Evolutionary conservation across 2,888 invertebrate genomes (phyloP), one percentile per base, ranked within the genome.

Genomic region (Dexiosoma caninum): DNA sequence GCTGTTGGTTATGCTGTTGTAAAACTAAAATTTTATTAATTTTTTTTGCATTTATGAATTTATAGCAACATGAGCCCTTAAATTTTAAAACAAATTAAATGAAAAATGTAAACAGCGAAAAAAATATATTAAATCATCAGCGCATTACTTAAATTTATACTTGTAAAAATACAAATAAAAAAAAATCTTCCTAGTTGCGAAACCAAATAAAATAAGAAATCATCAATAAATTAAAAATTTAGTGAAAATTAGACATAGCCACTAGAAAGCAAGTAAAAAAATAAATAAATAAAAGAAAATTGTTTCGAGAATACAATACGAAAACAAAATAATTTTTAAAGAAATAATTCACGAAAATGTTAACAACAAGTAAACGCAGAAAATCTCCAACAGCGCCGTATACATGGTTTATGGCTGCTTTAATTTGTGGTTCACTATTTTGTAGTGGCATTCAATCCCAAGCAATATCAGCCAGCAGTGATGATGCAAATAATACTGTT

Each of bases 351-450:
- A 82, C 75, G 75, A 78, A 71, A 81, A 80, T 79, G 82, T 83
- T 83, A 82, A 59, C 72, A 72, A 81, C 77, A 62, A 77, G 79
- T 67, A 83, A 83, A 77, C 80, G 84, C 72, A 84, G 84, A 83
- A 84, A 84, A 83, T 78, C 76, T 60, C 35, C 70, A n/a, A 60
- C 75, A 79, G 57, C 74, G 44, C 19, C 72, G 66, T 35, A 57
- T 19, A 27, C 66, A 60, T 78, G 78, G 59, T 35, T 78, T 66
- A 67, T 76, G 78, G 75, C 84, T 85, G 83, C 85, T 69, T 84
- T 84, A 80, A 83, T 88, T 83, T 87, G 85, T 84, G 88, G 85
- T 85, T 84, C 87, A 85, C 83, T 88, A 85, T 83, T 88, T 84
- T 72, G 46, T 49, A 40, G 77, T 85, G 86, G 85, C 85, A 86